These are phyloP conservation scores for Cacoxenus indagator DNA, from an alignment of 2,888 invertebrate species.

Conservation along the genomic window DNA sequence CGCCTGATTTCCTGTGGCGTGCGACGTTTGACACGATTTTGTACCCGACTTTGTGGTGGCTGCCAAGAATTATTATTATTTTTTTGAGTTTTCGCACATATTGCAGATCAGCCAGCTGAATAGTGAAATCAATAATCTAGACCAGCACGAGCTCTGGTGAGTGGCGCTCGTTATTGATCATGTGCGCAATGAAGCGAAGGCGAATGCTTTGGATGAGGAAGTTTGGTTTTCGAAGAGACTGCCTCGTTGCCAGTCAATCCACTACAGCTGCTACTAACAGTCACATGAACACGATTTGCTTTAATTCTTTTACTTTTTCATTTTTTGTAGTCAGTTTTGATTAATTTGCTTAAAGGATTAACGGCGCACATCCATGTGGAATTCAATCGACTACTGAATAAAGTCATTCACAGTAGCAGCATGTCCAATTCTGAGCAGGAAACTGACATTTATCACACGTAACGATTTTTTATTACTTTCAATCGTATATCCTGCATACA, in stretches of 20 bases:
- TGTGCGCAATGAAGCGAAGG: constrained; percentile 9
- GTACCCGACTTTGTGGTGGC: neutral
- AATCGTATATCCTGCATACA: neutral
- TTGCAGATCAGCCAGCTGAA: neutral
- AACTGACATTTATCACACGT: constrained; percentile 65
- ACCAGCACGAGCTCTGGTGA: neutral
- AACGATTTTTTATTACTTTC: constrained; percentile 12
- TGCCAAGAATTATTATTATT: neutral
- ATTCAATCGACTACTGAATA: constrained; percentile 12
- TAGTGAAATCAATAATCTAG: constrained; percentile 1
- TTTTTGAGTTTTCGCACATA: neutral
- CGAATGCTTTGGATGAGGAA: neutral
- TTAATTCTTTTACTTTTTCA: neutral
- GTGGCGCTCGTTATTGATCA: too few relatives aligned
- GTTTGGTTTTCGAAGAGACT: neutral
- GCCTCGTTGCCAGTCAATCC: neutral
- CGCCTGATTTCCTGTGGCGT: neutral
- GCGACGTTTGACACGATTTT: constrained; percentile 6
- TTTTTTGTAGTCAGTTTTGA: constrained; percentile 57
- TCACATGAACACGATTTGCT: neutral
- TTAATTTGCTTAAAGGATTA: constrained; percentile 63
- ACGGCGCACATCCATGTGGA: constrained; percentile 41
- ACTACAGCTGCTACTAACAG: constrained; percentile 31
- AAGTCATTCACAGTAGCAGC: constrained; percentile 33
- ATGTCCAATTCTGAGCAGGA: constrained; percentile 64